Percentiles rank a stretch among this genome's conserved stretches.
These are phyloP conservation scores for Lepidonotus clava DNA, from an alignment of 2,888 invertebrate species.

Conservation along the genomic window DNA sequence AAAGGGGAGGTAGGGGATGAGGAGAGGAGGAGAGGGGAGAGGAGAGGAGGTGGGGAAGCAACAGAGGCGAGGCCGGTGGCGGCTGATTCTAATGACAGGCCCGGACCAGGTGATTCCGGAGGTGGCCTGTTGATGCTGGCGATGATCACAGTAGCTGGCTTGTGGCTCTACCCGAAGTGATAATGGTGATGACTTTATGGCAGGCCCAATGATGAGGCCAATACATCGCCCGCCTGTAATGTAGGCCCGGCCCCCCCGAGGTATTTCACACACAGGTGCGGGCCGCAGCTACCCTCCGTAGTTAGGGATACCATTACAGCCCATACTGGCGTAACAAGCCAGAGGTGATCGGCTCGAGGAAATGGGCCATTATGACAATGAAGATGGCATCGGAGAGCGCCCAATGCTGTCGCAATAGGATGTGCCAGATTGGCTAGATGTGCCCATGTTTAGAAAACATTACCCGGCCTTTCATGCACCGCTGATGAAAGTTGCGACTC, in stretches of 20 bases:
- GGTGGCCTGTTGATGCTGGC: constrained; percentile 34
- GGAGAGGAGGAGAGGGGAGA: not conserved
- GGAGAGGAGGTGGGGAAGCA: not conserved
- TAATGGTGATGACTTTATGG: constrained; percentile 48
- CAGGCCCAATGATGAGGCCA: constrained; percentile 41
- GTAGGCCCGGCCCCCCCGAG: constrained; percentile 8
- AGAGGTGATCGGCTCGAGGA: constrained; percentile 39
- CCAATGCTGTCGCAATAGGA: constrained; percentile 21
- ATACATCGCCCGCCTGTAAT: constrained; percentile 35
- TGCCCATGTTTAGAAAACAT: constrained; percentile 45
- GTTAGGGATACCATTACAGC: constrained; percentile 50
- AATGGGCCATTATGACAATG: constrained; percentile 50
- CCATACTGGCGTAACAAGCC: constrained; percentile 36
- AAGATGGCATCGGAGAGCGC: constrained; percentile 15
- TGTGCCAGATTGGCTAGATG: constrained; percentile 45
- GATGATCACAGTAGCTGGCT: constrained; percentile 36
- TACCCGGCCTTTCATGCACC: constrained; percentile 1
- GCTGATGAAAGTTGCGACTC: constrained; percentile 23
- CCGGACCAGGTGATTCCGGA: constrained; percentile 23
- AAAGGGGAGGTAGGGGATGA: not conserved
- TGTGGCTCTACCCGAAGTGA: constrained; percentile 37
- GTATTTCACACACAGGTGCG: constrained; percentile 46
- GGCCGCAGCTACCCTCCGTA: constrained; percentile 1
- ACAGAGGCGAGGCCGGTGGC: not conserved
- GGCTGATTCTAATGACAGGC: constrained; percentile 27